phyloP scores from a whole-genome alignment of 2,113 vertebrate genomes.

The Amphiprion percula region DNA sequence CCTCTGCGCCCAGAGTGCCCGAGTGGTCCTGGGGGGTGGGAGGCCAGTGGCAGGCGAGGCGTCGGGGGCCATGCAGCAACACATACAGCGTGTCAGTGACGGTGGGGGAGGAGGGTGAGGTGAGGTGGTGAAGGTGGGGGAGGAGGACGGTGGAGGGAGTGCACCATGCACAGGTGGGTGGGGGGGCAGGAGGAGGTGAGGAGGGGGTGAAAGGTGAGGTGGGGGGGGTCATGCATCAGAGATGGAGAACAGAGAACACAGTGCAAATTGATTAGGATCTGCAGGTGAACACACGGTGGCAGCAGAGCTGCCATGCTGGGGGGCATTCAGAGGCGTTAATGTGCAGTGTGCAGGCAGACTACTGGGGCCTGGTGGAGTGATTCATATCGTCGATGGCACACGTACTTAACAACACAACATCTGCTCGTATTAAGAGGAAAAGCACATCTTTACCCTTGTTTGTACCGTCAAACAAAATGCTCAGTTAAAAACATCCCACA shows the following conservation, averaged over 20 bases:
- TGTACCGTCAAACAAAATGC: neutral
- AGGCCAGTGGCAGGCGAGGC: conserved; percentile 73
- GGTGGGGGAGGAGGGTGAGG: conserved; percentile 80
- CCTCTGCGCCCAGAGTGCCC: conserved; percentile 98
- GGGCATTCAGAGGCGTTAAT: conserved; percentile 80
- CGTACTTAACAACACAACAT: conserved; percentile 38
- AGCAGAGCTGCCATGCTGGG: conserved; percentile 73
- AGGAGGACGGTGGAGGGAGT: conserved; percentile 75
- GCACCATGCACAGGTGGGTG: conserved; percentile 75
- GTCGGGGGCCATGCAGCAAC: conserved; percentile 88
- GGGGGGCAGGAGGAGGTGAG: conserved; percentile 21
- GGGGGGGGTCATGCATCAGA: conserved; percentile 87
- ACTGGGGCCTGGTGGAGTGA: conserved; percentile 60
- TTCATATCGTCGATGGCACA: conserved; percentile 58
- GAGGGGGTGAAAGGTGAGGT: conserved; percentile 36
- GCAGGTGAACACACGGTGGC: conserved; percentile 73
- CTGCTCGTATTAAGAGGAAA: neutral
- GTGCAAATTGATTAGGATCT: conserved; percentile 83
- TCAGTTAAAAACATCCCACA: neutral
- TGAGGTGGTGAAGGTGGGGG: conserved; percentile 72
- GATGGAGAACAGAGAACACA: conserved; percentile 78
- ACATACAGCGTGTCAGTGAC: conserved; percentile 80
- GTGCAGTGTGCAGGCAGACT: conserved; percentile 78
- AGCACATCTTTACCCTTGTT: conserved; percentile 14
- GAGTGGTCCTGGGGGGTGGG: conserved; percentile 93